phyloP scores from a whole-genome alignment of 2,797 vertebrate genomes.

The Scolopax rusticola region DNA sequence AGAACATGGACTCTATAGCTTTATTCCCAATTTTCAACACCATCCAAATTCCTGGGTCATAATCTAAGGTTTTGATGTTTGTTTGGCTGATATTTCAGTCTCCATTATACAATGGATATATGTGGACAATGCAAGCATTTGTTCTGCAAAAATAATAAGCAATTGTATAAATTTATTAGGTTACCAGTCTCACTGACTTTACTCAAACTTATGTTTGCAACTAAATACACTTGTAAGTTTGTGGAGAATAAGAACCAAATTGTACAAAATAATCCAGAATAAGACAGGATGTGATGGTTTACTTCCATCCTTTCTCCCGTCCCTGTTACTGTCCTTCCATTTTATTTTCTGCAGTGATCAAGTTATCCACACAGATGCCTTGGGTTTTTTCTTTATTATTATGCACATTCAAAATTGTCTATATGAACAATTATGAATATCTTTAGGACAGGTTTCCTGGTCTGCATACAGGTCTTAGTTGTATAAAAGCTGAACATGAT shows the following conservation, averaged over 20 bases:
- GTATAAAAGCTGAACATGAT: neutral
- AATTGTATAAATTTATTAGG: neutral
- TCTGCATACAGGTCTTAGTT: neutral
- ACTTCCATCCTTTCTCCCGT: neutral
- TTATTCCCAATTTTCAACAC: neutral
- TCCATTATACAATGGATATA: neutral
- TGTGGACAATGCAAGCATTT: neutral
- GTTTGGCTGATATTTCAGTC: neutral
- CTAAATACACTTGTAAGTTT: neutral
- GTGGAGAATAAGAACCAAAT: neutral
- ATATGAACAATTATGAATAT: neutral
- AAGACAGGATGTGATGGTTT: neutral
- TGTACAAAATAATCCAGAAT: neutral
- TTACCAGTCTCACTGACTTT: neutral
- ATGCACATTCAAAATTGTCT: neutral
- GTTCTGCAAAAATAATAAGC: neutral
- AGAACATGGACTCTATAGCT: neutral
- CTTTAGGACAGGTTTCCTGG: neutral
- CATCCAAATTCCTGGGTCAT: neutral
- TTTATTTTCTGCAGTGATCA: neutral
- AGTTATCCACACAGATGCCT: neutral
- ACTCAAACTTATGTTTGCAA: neutral
- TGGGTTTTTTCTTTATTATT: neutral
- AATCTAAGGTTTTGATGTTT: neutral
- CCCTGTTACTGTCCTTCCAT: neutral